Base-by-base conservation (phyloP, 2,113 vertebrate species). In the Variabilichromis moorii region DNA sequence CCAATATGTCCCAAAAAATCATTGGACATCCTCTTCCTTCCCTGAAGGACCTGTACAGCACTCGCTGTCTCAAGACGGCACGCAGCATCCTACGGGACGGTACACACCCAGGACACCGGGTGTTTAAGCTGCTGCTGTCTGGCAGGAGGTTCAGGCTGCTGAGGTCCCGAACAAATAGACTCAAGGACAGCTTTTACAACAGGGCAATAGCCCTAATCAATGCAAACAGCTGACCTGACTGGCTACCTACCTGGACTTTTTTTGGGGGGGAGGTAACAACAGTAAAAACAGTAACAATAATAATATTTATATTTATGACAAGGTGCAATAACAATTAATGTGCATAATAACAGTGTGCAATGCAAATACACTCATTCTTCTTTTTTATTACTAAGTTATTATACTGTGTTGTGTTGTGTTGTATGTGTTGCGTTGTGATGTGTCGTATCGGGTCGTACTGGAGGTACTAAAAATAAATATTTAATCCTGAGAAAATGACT, bases 321-420 rank as follows among this genome's bases (percentile, higher is more conserved):
- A 11, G n/a, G n/a, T 53, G 51, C 19, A 53, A 53, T 53, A 53
- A 53, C 3, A 53, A 53, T 53, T 53, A 53, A 21, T 54, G n/a
- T 54, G 5, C 9, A 53, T 21, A 54, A 54, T 54, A 54, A 54
- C n/a, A 54, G 51, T 12, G 51, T 54, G 51, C 51, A 21, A 54
- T 54, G 0, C n/a, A 54, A 7, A 54, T 54, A 54, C 51, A 54
- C n/a, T 53, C 1, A 3, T 54, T 21, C n/a, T 54, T 54, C 17
- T 51, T 51, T 53, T n/a, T 53, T 10, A n/a, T 53, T 1, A 54
- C 51, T 54, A 54, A 21, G 2, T 12, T 54, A 54, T 3, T 54
- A 54, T 54, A 54, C 10, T 21, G 1, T 21, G n/a, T 54, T 54
- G 51, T 50, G 7, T 47, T 45, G 42, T n/a, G 17, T 51, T 51